These are phyloP conservation scores for Leptinotarsa juncta DNA, from an alignment of 2,888 invertebrate genomes.

Conservation along the genomic window DNA sequence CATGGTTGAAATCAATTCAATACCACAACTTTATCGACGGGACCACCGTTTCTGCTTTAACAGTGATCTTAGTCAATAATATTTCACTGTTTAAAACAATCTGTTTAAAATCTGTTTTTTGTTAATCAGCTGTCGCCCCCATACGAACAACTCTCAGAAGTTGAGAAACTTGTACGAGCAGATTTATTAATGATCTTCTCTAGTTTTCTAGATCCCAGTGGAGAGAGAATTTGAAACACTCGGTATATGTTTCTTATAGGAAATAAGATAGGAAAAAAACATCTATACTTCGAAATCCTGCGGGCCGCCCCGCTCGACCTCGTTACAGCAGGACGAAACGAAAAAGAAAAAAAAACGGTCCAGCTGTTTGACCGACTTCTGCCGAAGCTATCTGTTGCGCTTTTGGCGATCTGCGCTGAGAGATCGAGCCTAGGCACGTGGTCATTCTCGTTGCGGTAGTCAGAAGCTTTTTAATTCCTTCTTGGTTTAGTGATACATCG, in stretches of 20 bases:
- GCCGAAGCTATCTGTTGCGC: constrained; percentile 25
- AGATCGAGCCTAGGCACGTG: constrained; percentile 46
- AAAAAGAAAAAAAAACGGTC: neutral
- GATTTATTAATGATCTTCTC: no score
- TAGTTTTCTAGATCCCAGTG: no score
- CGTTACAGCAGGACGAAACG: constrained; percentile 6
- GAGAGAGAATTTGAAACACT: neutral
- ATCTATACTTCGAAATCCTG: constrained; percentile 5
- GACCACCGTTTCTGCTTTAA: no score
- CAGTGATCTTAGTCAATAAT: no score
- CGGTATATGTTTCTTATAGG: no score
- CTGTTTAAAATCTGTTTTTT: no score
- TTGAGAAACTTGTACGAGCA: no score
- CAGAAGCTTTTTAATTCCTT: constrained; percentile 33
- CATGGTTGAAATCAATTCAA: no score
- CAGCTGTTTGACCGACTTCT: constrained; percentile 17
- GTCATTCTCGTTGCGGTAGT: constrained; percentile 39
- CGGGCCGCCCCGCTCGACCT: neutral
- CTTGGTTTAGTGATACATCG: constrained; percentile 25
- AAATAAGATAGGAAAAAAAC: neutral
- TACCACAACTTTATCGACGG: no score
- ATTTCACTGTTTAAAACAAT: no score
- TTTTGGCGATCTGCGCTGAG: constrained; percentile 3
- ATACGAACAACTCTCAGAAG: no score
- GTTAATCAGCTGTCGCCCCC: no score